These are phyloP conservation scores for Darevskia mixta DNA, from an alignment of 2,797 vertebrate species.

Conservation along the genomic window DNA sequence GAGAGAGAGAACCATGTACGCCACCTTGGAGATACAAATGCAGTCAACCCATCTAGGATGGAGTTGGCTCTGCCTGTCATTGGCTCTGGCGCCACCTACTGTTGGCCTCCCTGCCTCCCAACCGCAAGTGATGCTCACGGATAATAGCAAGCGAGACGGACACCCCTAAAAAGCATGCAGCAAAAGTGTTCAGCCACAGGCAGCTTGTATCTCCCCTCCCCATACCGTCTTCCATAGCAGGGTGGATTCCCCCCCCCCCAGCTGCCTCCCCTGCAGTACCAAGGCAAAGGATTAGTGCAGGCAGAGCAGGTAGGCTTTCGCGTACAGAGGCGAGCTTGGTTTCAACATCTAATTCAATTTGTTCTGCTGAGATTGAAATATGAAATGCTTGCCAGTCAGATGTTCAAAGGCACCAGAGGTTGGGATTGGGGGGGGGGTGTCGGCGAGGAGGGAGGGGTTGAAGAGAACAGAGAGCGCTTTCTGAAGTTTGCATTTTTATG, in stretches of 20 bases:
- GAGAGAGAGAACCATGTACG: no score
- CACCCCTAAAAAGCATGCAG: neutral
- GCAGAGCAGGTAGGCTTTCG: constrained; percentile 77
- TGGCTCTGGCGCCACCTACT: no score
- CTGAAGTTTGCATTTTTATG: constrained; percentile 81
- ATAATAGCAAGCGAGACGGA: neutral
- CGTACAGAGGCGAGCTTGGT: constrained; percentile 78
- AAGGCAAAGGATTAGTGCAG: constrained; percentile 75
- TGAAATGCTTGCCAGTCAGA: constrained; percentile 85
- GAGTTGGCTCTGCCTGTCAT: no score
- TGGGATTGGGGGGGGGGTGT: neutral
- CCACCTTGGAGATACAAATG: no score
- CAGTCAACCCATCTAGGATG: no score
- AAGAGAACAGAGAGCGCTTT: constrained; percentile 61
- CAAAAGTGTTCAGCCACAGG: neutral
- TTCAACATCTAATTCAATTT: constrained; percentile 86
- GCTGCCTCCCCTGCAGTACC: constrained; percentile 50
- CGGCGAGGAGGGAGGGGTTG: neutral
- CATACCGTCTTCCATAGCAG: constrained; percentile 63
- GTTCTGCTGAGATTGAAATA: constrained; percentile 85
- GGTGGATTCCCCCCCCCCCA: constrained; percentile 45
- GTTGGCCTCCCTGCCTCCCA: no score
- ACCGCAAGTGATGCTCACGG: no score
- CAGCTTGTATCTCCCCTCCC: neutral
- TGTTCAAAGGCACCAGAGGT: constrained; percentile 73